A percentile compares a stretch with the other conserved stretches of the same genome.
Evolutionary conservation across 2,888 invertebrate species (phyloP).

Genomic region (Drosophila emarginata): DNA sequence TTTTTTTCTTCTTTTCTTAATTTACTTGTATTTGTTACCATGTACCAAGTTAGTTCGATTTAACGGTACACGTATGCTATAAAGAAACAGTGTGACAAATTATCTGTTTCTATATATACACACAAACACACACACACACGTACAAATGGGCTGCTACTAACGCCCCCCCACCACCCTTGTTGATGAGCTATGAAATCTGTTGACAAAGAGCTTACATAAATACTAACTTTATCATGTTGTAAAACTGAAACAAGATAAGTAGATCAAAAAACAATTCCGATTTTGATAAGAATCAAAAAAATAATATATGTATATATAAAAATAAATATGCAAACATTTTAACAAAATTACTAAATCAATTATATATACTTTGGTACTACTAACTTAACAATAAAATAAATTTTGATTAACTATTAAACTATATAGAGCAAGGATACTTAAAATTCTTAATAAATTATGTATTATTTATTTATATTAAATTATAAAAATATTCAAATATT

Average conservation of each 20-base stretch:
- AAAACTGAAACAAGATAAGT: not conserved
- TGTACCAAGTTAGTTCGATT: not conserved
- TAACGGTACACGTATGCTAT: conserved; percentile 22
- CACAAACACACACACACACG: not conserved
- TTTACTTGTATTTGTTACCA: conserved; percentile 1
- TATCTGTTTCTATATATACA: not conserved
- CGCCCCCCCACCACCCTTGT: not conserved
- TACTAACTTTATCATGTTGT: not conserved
- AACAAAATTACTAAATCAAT: not conserved
- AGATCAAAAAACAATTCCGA: not conserved
- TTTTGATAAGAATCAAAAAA: not conserved
- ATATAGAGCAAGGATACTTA: not conserved
- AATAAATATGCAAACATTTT: not conserved
- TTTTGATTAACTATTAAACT: no score
- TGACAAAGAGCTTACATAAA: no score
- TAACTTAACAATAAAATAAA: no score
- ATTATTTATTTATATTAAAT: not conserved
- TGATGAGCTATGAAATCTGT: not conserved
- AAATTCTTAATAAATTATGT: not conserved
- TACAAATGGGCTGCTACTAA: not conserved
- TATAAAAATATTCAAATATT: not conserved
- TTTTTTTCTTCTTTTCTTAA: not conserved
- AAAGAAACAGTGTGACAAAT: conserved; percentile 19
- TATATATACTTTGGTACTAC: not conserved
- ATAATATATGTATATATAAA: not conserved